Evolutionary conservation across 2,888 invertebrate genomes (phyloP).

Genomic region (Bhutanitis thaidina): DNA sequence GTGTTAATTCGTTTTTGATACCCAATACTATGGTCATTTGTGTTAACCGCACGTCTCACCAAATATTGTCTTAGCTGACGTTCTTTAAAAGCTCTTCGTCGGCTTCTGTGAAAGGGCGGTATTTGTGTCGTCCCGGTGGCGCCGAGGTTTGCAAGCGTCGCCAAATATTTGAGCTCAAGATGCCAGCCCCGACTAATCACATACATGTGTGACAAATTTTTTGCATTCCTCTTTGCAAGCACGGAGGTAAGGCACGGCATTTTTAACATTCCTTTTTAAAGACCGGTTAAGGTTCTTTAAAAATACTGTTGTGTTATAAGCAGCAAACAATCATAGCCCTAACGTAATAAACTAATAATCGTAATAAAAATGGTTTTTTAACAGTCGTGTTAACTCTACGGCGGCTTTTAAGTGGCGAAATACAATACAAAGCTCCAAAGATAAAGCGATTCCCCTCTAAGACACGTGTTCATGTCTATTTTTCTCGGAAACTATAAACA

Average conservation of each 20-base stretch:
- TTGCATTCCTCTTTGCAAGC: conserved; percentile 35
- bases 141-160: conserved; percentile 67
- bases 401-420: conserved; percentile 34
- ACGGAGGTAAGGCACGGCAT: conserved; percentile 34
- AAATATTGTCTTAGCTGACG: conserved; percentile 72
- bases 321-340: conserved; percentile 19
- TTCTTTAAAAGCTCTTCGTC: conserved; percentile 43
- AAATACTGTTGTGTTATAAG: conserved; percentile 14
- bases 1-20: conserved; percentile 31
- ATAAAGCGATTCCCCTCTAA: conserved; percentile 32
- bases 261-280: conserved; percentile 15
- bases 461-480: conserved; percentile 54
- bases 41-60: conserved; percentile 65
- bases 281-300: not conserved
- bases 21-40: conserved; percentile 75
- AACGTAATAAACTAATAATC: conserved; percentile 26
- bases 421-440: conserved; percentile 33
- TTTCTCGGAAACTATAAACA: conserved; percentile 50
- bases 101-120: conserved; percentile 46
- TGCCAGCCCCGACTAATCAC: conserved; percentile 66
- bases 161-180: conserved; percentile 65
- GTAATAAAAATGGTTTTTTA: conserved; percentile 26
- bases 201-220: conserved; percentile 60
- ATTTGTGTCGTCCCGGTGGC: conserved; percentile 49
- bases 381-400: conserved; percentile 26